Evolutionary conservation across 2,888 invertebrate genomes (phyloP).

Genomic region (Drosophila histrio): DNA sequence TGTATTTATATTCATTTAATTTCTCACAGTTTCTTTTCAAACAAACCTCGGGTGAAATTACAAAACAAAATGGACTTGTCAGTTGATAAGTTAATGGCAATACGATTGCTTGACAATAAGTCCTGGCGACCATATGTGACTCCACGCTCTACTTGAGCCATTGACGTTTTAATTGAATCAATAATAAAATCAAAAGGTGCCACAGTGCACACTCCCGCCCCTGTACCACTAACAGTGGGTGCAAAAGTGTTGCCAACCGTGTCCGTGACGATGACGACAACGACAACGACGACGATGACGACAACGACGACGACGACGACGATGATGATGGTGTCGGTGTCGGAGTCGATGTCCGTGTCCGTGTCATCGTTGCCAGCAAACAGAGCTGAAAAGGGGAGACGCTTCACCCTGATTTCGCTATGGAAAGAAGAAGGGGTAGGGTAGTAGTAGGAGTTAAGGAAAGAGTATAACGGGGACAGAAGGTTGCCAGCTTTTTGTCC

Average conservation of each 20-base stretch:
- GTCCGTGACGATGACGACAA: constrained; percentile 23
- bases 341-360: constrained; percentile 19
- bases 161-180: constrained; percentile 75
- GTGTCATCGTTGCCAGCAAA: constrained; percentile 30
- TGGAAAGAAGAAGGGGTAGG: not conserved
- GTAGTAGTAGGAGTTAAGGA: not conserved
- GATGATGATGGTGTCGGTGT: constrained; percentile 26
- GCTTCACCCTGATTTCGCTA: constrained; percentile 13
- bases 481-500: constrained; percentile 24
- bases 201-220: not conserved
- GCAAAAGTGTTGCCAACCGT: constrained; percentile 25
- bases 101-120: constrained; percentile 42
- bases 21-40: not conserved
- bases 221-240: constrained; percentile 31
- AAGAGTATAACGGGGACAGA: not conserved
- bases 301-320: not conserved
- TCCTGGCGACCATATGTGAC: constrained; percentile 28
- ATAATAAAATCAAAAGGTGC: constrained; percentile 68
- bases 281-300: not conserved
- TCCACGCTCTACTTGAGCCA: constrained; percentile 19
- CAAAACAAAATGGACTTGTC: constrained; percentile 12
- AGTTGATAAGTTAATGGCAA: constrained; percentile 33
- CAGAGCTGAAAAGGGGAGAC: constrained; percentile 5
- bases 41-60: not conserved
- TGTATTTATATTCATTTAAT: not conserved